phyloP scores from a whole-genome alignment of 2,113 vertebrate genomes.

The Brachirus orientalis region DNA sequence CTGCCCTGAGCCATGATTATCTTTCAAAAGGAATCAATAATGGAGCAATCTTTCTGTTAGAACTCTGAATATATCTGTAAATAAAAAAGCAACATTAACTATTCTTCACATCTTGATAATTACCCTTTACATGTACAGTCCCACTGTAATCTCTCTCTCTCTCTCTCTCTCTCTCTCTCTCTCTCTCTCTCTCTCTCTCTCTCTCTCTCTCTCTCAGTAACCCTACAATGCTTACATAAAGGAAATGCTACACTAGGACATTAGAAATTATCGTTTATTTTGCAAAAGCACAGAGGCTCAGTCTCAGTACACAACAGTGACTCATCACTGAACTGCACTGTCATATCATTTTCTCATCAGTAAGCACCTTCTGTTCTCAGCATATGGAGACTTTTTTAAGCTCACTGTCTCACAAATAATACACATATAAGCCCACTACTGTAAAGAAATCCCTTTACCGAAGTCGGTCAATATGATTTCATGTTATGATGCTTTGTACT shows the following conservation, averaged over 20 bases:
- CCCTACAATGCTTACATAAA: constrained; percentile 62
- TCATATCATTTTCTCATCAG: constrained; percentile 60
- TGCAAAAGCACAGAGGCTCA: constrained; percentile 45
- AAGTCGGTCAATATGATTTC: too few species aligned
- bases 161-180: neutral
- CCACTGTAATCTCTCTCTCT: neutral
- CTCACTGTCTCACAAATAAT: neutral
- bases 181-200: neutral
- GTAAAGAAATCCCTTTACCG: neutral
- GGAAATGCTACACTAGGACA: constrained; percentile 67
- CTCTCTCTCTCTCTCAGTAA: constrained; percentile 4
- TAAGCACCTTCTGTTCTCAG: constrained; percentile 56
- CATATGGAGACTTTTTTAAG: constrained; percentile 16
- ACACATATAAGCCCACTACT: neutral
- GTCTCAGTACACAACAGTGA: constrained; percentile 33
- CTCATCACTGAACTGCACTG: constrained; percentile 11
- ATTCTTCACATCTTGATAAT: constrained; percentile 3
- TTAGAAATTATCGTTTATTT: constrained; percentile 53
- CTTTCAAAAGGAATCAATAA: constrained; percentile 18
- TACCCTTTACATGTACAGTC: neutral
- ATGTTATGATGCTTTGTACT: neutral
- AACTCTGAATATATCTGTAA: constrained; percentile 5
- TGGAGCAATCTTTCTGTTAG: neutral
- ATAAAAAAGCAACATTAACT: neutral
- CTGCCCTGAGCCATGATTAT: constrained; percentile 50